Evolutionary conservation across 2,113 vertebrate species (phyloP).

Genomic region (Strix uralensis): DNA sequence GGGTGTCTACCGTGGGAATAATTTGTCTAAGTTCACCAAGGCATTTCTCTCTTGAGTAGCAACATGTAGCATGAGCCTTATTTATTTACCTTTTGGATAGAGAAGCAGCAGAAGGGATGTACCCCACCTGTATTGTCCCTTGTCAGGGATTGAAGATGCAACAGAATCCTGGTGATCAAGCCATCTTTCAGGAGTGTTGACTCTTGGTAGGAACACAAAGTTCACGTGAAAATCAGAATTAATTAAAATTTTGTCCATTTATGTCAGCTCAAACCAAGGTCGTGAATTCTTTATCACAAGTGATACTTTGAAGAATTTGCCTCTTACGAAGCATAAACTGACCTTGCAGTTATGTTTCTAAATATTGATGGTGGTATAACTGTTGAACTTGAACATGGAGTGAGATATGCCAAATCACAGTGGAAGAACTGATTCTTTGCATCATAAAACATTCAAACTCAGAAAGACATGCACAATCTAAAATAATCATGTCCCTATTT

Average conservation of each 20-base stretch:
- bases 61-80: not conserved
- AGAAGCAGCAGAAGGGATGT: not conserved
- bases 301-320: constrained; percentile 18
- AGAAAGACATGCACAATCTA: not conserved
- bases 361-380: constrained; percentile 43
- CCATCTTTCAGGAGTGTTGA: not conserved
- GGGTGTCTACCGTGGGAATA: not conserved
- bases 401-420: not conserved
- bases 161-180: not conserved
- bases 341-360: not conserved
- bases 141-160: not conserved
- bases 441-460: not conserved
- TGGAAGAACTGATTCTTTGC: not conserved
- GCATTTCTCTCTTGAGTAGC: not conserved
- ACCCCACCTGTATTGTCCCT: not conserved
- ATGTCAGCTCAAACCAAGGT: not conserved
- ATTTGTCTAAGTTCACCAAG: not conserved
- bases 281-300: not conserved
- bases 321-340: not conserved
- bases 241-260: not conserved
- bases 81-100: not conserved
- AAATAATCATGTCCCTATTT: not conserved
- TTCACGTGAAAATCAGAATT: not conserved
- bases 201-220: not conserved
- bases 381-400: not conserved